Evolutionary conservation across 1,140 invertebrate species (phyloP), one percentile per base, ranked within the genome.

Genomic region (Saccostrea echinata): DNA sequence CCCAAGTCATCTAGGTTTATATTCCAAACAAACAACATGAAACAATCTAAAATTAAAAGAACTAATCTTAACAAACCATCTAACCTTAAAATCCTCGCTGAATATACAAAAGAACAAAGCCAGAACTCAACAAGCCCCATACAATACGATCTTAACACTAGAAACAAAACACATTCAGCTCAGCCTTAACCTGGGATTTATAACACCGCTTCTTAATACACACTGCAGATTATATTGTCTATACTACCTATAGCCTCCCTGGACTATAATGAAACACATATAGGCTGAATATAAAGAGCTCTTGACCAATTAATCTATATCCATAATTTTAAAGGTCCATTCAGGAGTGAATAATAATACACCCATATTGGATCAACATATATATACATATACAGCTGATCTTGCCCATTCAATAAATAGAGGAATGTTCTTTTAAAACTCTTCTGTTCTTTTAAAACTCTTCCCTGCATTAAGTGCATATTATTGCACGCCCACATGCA

Each of bases 301-400:
- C 57, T 64, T 64, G 57, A 64, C 57, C 57, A 64, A 64, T 64
- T 64, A 64, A 64, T 64, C 57, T 24, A 64, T 64, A 64, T 24
- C 57, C 57, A 30, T 30, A 76, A 24, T 76, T 33, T 13, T 35
- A 30, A 30, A 76, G 68, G 24, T 30, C 30, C 68, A 76, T 30
- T 33, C 0, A 76, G 27, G 68, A 30, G 11, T 16, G 24, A 27
- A 71, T 71, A n/a, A n/a, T 71, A 71, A 71, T 33, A 27, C 30
- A 76, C 27, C 68, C 11, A 76, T 35, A 11, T 21, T 61, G 4
- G n/a, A n/a, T n/a, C n/a, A n/a, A n/a, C 6, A 21, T n/a, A 21
- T 4, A 6, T 61, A 21, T 61, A 18, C 43, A 43, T 6, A 61
- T 61, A 21, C 55, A 61, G 18, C 30, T 76, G 68, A 76, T 33